Conservation (phyloP, 2,113 vertebrate species). For the Menidia beryllina region DNA sequence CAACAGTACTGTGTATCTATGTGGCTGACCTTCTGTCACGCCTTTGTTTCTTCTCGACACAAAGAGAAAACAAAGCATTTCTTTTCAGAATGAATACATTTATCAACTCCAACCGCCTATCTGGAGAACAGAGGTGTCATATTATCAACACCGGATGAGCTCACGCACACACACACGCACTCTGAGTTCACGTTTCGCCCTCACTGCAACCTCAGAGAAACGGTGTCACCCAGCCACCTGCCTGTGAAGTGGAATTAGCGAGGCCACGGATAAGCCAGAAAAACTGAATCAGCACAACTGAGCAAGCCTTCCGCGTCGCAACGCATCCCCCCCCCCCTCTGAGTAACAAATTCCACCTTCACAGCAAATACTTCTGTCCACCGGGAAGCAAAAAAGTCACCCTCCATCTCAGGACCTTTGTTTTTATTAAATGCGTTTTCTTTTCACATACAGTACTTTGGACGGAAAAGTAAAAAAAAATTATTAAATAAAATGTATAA, state of each 20-base stretch:
- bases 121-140: background rate
- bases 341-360: slow-evolving; percentile 1
- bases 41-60: no score
- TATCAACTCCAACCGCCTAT: no score
- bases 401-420: slow-evolving; percentile 23
- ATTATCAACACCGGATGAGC: background rate
- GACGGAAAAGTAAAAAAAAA: slow-evolving; percentile 27
- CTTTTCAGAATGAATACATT: background rate
- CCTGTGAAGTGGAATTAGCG: slow-evolving; percentile 43
- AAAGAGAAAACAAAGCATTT: background rate
- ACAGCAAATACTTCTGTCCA: background rate
- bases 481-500: slow-evolving; percentile 30
- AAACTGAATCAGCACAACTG: background rate
- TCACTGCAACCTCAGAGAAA: slow-evolving; percentile 12
- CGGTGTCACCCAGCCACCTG: slow-evolving; percentile 42
- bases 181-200: slow-evolving; percentile 13
- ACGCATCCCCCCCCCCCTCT: no score
- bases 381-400: slow-evolving; percentile 9
- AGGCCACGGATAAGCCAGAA: background rate
- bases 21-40: no score
- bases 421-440: slow-evolving; percentile 57
- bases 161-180: background rate
- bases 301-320: slow-evolving; percentile 15
- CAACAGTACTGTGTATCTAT: no score
- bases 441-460: slow-evolving; percentile 40